Conservation (phyloP, 2,888 invertebrate species). For the Ectobius pallidus region DNA sequence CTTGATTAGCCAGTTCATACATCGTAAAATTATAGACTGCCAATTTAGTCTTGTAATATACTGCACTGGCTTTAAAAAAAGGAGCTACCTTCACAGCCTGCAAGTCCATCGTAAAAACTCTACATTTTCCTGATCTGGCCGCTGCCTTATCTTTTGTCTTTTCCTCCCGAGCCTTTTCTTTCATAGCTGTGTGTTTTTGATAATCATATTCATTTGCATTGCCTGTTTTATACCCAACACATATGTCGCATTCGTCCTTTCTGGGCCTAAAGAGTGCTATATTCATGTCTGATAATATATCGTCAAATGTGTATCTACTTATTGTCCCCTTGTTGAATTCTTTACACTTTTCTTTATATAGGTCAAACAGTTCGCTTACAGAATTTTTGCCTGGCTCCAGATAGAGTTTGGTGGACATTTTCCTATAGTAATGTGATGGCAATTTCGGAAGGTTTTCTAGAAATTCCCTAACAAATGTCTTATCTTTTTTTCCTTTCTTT, state of each 20-base stretch:
- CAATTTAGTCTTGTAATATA: constrained; percentile 49
- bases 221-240: constrained; percentile 21
- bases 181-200: constrained; percentile 37
- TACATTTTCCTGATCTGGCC: constrained; percentile 29
- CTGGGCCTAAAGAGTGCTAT: neutral
- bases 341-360: constrained; percentile 1
- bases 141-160: constrained; percentile 44
- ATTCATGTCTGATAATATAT: neutral
- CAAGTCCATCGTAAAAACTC: constrained; percentile 45
- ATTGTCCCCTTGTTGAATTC: neutral
- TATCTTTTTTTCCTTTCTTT: neutral
- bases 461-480: constrained; percentile 36
- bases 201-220: constrained; percentile 43
- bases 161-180: constrained; percentile 45
- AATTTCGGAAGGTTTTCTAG: constrained; percentile 44
- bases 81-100: constrained; percentile 47
- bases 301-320: constrained; percentile 1
- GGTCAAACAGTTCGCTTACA: neutral
- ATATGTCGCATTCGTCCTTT: neutral
- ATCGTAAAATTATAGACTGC: constrained; percentile 48
- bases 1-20: constrained; percentile 44
- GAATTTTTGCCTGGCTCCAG: neutral
- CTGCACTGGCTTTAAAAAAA: constrained; percentile 41
- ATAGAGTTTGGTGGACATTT: constrained; percentile 14
- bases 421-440: no score